These are phyloP conservation scores for Sparus aurata DNA, from an alignment of 2,797 vertebrate species.

Conservation along the genomic window DNA sequence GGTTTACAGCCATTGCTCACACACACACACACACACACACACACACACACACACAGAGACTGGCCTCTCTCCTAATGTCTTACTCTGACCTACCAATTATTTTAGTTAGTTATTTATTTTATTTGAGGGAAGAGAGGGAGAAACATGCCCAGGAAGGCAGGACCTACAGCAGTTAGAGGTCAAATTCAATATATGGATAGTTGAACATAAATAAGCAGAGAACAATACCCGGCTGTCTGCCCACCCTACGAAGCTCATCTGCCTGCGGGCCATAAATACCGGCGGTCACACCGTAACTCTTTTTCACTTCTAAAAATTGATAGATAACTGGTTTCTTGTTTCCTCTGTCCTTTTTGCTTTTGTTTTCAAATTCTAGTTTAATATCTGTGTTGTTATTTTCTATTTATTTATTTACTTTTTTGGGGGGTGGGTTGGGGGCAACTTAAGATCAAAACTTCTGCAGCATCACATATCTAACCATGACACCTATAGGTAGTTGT, in stretches of 20 bases:
- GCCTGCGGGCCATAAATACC: slow-evolving; percentile 70
- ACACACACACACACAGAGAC: slow-evolving; percentile 26
- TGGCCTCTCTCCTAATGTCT: slow-evolving; percentile 23
- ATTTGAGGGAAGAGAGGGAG: slow-evolving; percentile 32
- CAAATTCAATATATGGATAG: slow-evolving; percentile 79
- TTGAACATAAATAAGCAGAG: slow-evolving; percentile 73
- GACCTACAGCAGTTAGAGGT: slow-evolving; percentile 69
- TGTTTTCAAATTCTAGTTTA: not conserved
- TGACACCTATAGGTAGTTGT: no score
- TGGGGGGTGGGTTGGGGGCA: no score
- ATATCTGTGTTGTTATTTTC: not conserved
- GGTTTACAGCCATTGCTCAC: slow-evolving; percentile 42
- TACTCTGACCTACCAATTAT: slow-evolving; percentile 39
- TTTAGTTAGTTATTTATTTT: no score
- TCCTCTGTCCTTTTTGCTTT: not conserved
- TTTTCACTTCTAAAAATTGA: slow-evolving; percentile 20
- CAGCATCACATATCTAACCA: no score
- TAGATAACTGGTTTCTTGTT: not conserved
- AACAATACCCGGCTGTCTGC: slow-evolving; percentile 60
- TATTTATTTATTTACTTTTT: not conserved
- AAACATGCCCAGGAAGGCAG: slow-evolving; percentile 39
- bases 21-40: slow-evolving; percentile 20
- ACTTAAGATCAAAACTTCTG: no score
- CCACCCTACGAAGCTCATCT: slow-evolving; percentile 66
- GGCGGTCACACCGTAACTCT: slow-evolving; percentile 67